Percentiles rank a stretch among this genome's conserved stretches.
These are phyloP conservation scores for Stomatorhinus ivindoensis DNA, from an alignment of 2,113 vertebrate genomes.

Conservation along the genomic window DNA sequence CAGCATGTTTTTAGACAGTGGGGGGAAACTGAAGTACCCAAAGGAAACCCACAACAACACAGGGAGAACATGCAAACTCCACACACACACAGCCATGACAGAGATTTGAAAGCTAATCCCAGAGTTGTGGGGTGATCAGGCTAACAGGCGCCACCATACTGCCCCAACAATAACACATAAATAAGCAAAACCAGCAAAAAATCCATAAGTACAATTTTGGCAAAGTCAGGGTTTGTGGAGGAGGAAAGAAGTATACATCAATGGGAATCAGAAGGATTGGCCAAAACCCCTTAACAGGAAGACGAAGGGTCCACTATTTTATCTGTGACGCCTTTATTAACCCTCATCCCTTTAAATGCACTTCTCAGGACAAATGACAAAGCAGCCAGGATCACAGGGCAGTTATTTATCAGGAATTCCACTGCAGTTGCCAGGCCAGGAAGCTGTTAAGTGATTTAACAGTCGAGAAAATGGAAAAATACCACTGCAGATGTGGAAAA, in stretches of 20 bases:
- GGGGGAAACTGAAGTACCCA: too few species aligned
- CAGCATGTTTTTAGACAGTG: too few species aligned
- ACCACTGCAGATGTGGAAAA: neutral
- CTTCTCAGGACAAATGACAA: slow-evolving; percentile 25
- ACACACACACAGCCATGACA: too few species aligned
- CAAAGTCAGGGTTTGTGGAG: neutral
- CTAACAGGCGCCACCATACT: neutral
- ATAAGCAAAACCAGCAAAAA: neutral
- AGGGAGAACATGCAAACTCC: too few species aligned
- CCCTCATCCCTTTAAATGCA: slow-evolving; percentile 14
- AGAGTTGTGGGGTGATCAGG: too few species aligned
- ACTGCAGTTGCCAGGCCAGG: neutral
- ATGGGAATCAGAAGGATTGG: slow-evolving; percentile 5
- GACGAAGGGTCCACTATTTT: slow-evolving; percentile 23
- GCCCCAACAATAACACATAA: neutral
- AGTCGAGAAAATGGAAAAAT: slow-evolving; percentile 14
- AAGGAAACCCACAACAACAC: too few species aligned
- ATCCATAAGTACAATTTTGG: neutral
- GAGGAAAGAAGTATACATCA: neutral
- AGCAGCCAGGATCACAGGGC: slow-evolving; percentile 26
- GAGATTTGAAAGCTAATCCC: too few species aligned
- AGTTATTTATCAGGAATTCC: slow-evolving; percentile 16
- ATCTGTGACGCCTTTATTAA: slow-evolving; percentile 21
- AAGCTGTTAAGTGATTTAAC: neutral
- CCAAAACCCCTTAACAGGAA: slow-evolving; percentile 21